These are phyloP conservation scores for Drosophila mettleri DNA, from an alignment of 2,888 invertebrate genomes.

Conservation along the genomic window DNA sequence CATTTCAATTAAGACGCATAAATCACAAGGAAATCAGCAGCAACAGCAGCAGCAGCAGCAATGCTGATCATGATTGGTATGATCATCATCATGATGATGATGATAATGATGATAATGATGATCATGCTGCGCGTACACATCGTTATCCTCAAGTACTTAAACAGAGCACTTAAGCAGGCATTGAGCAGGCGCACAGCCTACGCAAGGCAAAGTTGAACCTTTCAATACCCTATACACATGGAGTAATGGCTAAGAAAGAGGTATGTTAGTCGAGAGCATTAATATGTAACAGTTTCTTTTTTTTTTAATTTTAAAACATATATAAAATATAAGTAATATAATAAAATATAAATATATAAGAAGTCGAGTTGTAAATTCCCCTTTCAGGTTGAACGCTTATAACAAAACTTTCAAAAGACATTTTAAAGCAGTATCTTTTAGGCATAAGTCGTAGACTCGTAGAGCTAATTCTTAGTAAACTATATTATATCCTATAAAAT, in stretches of 20 bases:
- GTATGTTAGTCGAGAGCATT: background rate
- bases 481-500: no score
- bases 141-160: slow-evolving; percentile 74
- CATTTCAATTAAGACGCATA: slow-evolving; percentile 81
- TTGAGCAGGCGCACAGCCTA: slow-evolving; percentile 68
- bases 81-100: slow-evolving; percentile 17
- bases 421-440: no score
- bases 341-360: no score
- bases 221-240: slow-evolving; percentile 16
- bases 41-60: slow-evolving; percentile 59
- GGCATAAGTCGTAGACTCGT: no score
- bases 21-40: slow-evolving; percentile 73
- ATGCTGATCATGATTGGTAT: slow-evolving; percentile 20
- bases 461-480: no score
- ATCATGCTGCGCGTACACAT: slow-evolving; percentile 48
- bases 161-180: slow-evolving; percentile 65
- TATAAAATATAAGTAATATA: no score
- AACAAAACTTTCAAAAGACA: no score
- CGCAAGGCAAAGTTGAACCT: slow-evolving; percentile 49
- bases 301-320: no score
- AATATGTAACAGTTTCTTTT: no score
- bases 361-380: no score
- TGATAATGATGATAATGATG: background rate
- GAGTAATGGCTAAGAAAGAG: background rate
- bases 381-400: no score